A percentile compares a stretch with the other conserved stretches of the same genome.
These are phyloP conservation scores for Eudyptes chrysolophus DNA, from an alignment of 2,113 vertebrate species.

Conservation along the genomic window DNA sequence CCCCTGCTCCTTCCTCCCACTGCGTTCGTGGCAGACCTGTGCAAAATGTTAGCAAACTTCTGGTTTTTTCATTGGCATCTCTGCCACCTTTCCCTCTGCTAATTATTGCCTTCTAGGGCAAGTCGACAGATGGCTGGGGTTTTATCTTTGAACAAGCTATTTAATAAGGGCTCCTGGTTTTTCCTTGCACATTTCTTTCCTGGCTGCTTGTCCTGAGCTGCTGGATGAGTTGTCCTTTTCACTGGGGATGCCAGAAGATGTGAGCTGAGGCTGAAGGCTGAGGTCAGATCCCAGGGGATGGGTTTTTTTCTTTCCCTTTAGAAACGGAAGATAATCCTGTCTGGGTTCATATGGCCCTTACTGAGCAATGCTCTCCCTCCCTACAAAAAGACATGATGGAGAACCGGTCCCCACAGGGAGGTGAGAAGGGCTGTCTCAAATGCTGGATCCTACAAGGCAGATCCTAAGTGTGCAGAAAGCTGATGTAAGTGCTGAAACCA, in stretches of 20 bases:
- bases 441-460: not conserved
- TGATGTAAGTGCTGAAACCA: not conserved
- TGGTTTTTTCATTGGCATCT: not conserved
- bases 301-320: not conserved
- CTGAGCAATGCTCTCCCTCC: not conserved
- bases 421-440: not conserved
- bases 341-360: not conserved
- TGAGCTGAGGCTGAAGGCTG: not conserved
- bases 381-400: not conserved
- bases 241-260: not conserved
- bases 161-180: conserved; percentile 35
- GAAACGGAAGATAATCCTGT: not conserved
- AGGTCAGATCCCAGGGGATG: not conserved
- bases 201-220: not conserved
- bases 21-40: not conserved
- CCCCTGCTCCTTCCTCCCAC: not conserved
- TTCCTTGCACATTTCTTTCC: conserved; percentile 16
- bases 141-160: conserved; percentile 50
- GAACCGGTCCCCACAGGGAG: not conserved
- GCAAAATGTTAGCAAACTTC: not conserved
- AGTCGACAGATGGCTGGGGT: conserved; percentile 9
- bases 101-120: conserved; percentile 25
- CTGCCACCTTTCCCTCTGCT: conserved; percentile 3
- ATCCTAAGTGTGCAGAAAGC: not conserved
- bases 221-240: not conserved